These are phyloP conservation scores for Amblyteles armatorius DNA, from an alignment of 2,888 invertebrate species.

Conservation along the genomic window DNA sequence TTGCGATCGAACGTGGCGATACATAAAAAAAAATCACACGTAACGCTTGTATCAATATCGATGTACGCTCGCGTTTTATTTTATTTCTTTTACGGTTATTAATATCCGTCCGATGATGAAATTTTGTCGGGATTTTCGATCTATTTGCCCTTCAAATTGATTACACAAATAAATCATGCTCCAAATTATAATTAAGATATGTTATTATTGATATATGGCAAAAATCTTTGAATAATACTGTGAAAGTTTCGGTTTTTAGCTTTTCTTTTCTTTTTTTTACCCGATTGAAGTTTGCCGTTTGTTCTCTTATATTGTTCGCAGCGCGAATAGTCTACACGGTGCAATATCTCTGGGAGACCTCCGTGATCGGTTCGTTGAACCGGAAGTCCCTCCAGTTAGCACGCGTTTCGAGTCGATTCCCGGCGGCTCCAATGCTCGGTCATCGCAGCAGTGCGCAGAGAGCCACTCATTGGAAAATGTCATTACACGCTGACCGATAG, in stretches of 20 bases:
- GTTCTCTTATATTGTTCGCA: background rate
- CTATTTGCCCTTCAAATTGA: constrained; percentile 5
- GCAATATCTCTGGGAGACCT: constrained; percentile 44
- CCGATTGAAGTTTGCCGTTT: background rate
- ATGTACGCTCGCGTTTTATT: constrained; percentile 19
- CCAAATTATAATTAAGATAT: background rate
- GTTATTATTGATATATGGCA: background rate
- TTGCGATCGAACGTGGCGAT: constrained; percentile 31
- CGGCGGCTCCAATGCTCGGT: constrained; percentile 22
- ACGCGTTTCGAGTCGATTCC: constrained; percentile 50
- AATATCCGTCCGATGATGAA: constrained; percentile 3
- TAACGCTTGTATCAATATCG: constrained; percentile 64
- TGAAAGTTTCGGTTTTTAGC: background rate
- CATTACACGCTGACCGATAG: constrained; percentile 76
- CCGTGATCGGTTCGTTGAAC: constrained; percentile 68
- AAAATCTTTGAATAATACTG: constrained; percentile 23
- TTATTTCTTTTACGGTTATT: constrained; percentile 25
- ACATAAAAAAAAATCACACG: constrained; percentile 36
- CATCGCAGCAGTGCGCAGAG: constrained; percentile 58
- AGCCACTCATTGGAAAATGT: constrained; percentile 79
- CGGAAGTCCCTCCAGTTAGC: constrained; percentile 62
- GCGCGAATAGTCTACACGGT: constrained; percentile 4
- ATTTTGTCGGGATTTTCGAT: constrained; percentile 5
- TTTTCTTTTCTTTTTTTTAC: background rate
- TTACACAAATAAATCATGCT: background rate